phyloP scores from a whole-genome alignment of 2,113 vertebrate genomes.

The Nothocercus julius region DNA sequence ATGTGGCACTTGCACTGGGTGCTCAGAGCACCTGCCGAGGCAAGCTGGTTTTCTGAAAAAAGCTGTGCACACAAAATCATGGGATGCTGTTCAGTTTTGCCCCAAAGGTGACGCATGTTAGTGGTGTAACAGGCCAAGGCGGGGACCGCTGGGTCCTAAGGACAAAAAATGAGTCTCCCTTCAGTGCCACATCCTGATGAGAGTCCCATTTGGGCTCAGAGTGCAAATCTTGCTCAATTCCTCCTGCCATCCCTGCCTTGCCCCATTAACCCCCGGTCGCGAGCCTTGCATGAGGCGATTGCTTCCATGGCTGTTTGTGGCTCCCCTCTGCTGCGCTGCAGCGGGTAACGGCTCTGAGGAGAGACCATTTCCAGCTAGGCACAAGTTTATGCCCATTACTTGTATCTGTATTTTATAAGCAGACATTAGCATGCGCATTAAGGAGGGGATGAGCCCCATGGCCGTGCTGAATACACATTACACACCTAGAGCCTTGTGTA shows the following conservation, averaged over 20 bases:
- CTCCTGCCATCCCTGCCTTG: background rate
- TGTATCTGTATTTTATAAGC: constrained; percentile 14
- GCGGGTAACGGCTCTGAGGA: background rate
- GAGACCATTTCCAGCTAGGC: background rate
- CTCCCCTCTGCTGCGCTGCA: background rate
- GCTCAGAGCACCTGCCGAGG: background rate
- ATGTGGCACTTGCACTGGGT: fast-evolving
- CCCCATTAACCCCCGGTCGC: background rate
- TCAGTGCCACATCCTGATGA: background rate
- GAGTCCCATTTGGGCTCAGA: constrained; percentile 7
- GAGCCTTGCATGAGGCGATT: background rate
- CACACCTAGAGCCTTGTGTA: background rate
- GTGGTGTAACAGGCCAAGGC: background rate
- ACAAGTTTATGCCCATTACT: background rate
- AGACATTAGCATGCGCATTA: background rate
- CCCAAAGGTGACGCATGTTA: fast-evolving
- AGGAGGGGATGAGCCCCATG: background rate
- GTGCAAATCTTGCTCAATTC: background rate
- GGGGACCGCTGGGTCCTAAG: background rate
- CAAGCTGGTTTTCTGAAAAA: background rate
- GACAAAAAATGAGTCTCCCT: background rate
- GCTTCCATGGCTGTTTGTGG: background rate
- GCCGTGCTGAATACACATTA: background rate
- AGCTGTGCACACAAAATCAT: background rate
- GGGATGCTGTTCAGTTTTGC: background rate